A percentile compares a stretch with the other conserved stretches of the same genome.
Evolutionary conservation across 2,888 invertebrate genomes (phyloP).

Genomic region (Phalangium opilio): DNA sequence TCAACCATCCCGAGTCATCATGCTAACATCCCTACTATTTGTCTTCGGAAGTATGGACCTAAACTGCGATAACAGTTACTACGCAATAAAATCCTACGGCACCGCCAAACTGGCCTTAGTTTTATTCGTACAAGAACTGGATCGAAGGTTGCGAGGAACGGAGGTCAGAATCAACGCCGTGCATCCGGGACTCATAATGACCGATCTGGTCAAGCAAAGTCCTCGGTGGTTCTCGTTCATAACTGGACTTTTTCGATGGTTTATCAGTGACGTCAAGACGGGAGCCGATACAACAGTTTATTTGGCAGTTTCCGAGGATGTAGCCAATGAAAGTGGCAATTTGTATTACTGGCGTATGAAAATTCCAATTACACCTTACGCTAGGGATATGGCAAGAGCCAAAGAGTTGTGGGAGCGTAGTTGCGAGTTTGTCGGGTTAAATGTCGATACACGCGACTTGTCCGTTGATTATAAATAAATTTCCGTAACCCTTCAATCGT

Average conservation of each 20-base stretch:
- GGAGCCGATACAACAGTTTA: conserved; percentile 5
- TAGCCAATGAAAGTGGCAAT: background rate
- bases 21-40: conserved; percentile 21
- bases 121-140: conserved; percentile 61
- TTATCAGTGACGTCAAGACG: background rate
- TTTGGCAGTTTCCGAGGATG: conserved; percentile 3
- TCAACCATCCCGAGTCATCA: conserved; percentile 18
- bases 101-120: conserved; percentile 78
- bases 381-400: too few species aligned
- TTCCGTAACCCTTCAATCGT: too few species aligned
- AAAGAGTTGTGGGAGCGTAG: too few species aligned
- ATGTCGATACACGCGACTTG: too few species aligned
- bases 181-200: conserved; percentile 80
- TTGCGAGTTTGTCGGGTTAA: too few species aligned
- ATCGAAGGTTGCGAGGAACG: conserved; percentile 48
- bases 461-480: too few species aligned
- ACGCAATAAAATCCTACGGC: conserved; percentile 74
- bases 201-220: conserved; percentile 35
- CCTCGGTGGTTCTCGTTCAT: background rate
- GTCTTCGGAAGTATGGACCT: conserved; percentile 24
- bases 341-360: too few species aligned
- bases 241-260: too few species aligned
- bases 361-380: too few species aligned
- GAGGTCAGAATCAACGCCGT: conserved; percentile 59
- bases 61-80: conserved; percentile 44